Evolutionary conservation across 2,113 vertebrate genomes (phyloP).

Genomic region (Bubo scandiacus): DNA sequence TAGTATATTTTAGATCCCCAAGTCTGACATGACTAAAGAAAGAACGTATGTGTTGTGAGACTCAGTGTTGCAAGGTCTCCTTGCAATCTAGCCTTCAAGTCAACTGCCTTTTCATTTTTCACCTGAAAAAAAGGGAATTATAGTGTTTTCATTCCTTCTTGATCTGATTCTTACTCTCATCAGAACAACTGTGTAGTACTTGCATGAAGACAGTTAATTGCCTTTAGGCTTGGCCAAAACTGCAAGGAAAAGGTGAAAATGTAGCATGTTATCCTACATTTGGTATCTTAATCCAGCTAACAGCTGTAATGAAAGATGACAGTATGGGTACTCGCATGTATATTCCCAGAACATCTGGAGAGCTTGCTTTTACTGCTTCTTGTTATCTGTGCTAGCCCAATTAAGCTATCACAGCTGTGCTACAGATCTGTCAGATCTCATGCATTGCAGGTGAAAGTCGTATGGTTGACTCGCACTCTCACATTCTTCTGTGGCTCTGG

Average conservation of each 20-base stretch:
- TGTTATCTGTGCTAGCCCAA: background rate
- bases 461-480: background rate
- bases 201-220: background rate
- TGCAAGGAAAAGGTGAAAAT: background rate
- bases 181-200: background rate
- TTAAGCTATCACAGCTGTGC: background rate
- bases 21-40: background rate
- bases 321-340: background rate
- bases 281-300: background rate
- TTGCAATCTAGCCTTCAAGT: background rate
- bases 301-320: background rate
- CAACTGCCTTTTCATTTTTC: background rate
- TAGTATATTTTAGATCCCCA: background rate
- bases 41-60: fast-evolving
- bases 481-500: background rate
- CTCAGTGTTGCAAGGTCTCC: background rate
- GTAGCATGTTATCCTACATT: background rate
- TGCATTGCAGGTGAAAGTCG: background rate
- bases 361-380: background rate
- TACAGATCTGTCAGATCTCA: background rate
- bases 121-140: background rate
- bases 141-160: background rate
- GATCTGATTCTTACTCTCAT: background rate
- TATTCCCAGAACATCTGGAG: constrained; percentile 9
- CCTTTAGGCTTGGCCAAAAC: background rate